These are phyloP conservation scores for Xestia sexstrigata DNA, from an alignment of 2,888 invertebrate species.

Conservation along the genomic window DNA sequence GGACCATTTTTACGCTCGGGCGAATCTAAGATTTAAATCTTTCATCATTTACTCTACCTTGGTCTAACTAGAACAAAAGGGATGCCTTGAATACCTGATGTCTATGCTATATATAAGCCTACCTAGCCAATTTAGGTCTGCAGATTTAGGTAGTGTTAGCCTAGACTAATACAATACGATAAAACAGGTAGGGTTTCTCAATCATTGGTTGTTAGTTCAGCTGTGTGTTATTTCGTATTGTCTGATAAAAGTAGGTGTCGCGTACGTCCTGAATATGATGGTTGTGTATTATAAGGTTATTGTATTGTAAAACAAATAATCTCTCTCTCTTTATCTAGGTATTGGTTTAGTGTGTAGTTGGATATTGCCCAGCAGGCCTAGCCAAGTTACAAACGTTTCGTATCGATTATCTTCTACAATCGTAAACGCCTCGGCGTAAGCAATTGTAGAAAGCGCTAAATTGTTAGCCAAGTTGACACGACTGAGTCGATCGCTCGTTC, in stretches of 20 bases:
- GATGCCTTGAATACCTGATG: conserved; percentile 54
- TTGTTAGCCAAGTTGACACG: no score
- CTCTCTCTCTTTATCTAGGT: neutral
- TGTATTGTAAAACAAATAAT: neutral
- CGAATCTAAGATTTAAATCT: neutral
- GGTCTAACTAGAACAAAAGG: conserved; percentile 51
- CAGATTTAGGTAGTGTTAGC: neutral
- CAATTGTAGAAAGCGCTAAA: no score
- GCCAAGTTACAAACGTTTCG: no score
- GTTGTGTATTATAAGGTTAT: neutral
- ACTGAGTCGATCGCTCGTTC: no score
- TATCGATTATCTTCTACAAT: no score
- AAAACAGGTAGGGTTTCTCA: neutral
- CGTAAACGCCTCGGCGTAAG: no score
- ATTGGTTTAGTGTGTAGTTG: neutral
- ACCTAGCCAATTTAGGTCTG: conserved; percentile 12
- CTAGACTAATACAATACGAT: conserved; percentile 21
- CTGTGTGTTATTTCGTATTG: neutral
- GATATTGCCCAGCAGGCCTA: no score
- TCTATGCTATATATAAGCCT: conserved; percentile 6
- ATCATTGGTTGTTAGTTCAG: neutral
- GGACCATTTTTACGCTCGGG: neutral
- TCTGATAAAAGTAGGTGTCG: neutral
- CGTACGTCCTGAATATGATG: neutral
- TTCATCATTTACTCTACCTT: neutral